These are phyloP conservation scores for Anadara kagoshimensis DNA, from an alignment of 1,140 invertebrate genomes.

Conservation along the genomic window DNA sequence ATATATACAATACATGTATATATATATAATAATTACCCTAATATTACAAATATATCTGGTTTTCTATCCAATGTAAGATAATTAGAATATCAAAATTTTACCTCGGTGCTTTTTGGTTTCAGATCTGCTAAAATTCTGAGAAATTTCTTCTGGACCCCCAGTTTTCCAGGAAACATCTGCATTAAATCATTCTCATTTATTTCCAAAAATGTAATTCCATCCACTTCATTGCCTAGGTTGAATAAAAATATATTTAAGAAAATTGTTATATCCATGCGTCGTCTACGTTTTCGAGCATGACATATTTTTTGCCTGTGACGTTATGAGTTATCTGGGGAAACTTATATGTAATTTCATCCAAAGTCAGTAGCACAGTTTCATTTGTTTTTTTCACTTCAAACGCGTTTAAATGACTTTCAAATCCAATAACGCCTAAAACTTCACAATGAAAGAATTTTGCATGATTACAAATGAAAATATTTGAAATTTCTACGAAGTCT, in stretches of 20 bases:
- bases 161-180: neutral
- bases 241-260: neutral
- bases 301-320: slow-evolving; percentile 5
- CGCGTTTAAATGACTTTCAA: neutral
- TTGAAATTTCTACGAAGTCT: neutral
- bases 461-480: slow-evolving; percentile 6
- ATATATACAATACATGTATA: too few relatives aligned
- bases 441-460: slow-evolving; percentile 8
- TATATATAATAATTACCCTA: neutral
- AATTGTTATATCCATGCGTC: slow-evolving; percentile 11
- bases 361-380: neutral
- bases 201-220: neutral
- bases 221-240: slow-evolving; percentile 13
- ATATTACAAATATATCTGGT: neutral
- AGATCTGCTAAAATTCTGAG: neutral
- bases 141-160: slow-evolving; percentile 7
- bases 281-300: slow-evolving; percentile 24
- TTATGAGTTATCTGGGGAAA: slow-evolving; percentile 12
- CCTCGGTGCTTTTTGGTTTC: neutral
- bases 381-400: slow-evolving; percentile 4
- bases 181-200: neutral
- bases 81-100: neutral
- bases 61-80: neutral
- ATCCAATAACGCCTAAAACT: neutral
- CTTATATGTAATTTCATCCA: slow-evolving; percentile 1